phyloP scores from a whole-genome alignment of 2,797 vertebrate species.

The Euthynnus affinis region DNA sequence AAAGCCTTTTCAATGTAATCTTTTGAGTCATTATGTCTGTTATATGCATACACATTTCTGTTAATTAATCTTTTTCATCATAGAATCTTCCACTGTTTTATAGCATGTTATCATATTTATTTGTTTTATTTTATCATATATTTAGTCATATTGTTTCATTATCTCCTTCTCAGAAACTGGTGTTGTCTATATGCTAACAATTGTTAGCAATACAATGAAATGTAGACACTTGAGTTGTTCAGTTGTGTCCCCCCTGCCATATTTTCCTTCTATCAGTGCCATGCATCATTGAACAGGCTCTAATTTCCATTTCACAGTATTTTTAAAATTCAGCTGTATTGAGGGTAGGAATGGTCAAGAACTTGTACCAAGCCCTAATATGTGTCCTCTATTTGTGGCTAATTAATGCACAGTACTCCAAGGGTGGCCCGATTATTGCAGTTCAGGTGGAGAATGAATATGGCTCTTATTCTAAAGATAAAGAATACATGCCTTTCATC shows the following conservation, averaged over 20 bases:
- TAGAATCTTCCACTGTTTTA: not conserved
- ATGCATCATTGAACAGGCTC: conserved; percentile 21
- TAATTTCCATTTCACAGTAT: conserved; percentile 44
- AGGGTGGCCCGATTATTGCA: conserved; percentile 92
- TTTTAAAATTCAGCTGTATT: conserved; percentile 29
- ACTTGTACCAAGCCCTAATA: conserved; percentile 40
- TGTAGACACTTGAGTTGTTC: not conserved
- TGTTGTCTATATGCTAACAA: not conserved
- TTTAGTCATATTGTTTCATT: not conserved
- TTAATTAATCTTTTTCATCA: not conserved
- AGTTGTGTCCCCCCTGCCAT: not conserved
- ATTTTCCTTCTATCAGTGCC: conserved; percentile 26
- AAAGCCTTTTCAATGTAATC: not conserved
- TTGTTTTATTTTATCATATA: too few species aligned
- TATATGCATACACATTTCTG: not conserved
- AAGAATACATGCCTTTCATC: conserved; percentile 89
- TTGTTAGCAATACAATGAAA: not conserved
- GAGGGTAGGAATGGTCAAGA: conserved; percentile 15
- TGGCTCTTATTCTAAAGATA: conserved; percentile 90
- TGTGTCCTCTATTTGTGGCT: conserved; percentile 49
- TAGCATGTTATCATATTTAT: too few species aligned
- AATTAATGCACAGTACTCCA: conserved; percentile 71
- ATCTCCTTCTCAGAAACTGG: not conserved
- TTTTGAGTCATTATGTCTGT: not conserved
- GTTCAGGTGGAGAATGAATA: conserved; percentile 97